These are phyloP conservation scores for Megalopta genalis DNA, from an alignment of 1,140 invertebrate genomes.

Conservation along the genomic window DNA sequence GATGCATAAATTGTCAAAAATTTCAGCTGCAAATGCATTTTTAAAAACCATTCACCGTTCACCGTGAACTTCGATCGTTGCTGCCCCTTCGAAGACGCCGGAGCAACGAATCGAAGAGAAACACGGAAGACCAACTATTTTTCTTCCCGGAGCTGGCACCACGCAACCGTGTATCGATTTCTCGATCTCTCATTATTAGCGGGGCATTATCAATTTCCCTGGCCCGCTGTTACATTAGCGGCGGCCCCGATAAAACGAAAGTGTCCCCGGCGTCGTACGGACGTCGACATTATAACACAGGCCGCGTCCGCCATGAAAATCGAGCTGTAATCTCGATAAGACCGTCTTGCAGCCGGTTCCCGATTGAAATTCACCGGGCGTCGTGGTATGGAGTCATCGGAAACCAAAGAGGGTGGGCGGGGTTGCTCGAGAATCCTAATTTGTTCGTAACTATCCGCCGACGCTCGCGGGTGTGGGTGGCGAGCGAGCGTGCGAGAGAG, in stretches of 20 bases:
- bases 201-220: neutral
- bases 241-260: neutral
- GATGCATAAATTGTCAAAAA: too few relatives aligned
- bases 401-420: constrained; percentile 5
- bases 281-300: neutral
- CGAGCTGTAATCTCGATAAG: constrained; percentile 27
- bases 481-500: too few relatives aligned
- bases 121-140: too few relatives aligned
- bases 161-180: neutral
- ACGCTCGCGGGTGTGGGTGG: neutral
- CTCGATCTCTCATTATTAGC: neutral
- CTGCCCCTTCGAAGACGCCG: too few relatives aligned
- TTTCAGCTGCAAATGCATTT: too few relatives aligned
- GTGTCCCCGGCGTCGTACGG: neutral
- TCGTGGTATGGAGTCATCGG: constrained; percentile 23
- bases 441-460: constrained; percentile 43
- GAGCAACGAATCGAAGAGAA: too few relatives aligned
- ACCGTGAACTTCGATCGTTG: too few relatives aligned
- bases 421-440: constrained; percentile 46
- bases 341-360: neutral
- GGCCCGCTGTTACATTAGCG: neutral
- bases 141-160: too few relatives aligned
- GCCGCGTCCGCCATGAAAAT: constrained; percentile 27
- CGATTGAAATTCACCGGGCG: constrained; percentile 32
- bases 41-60: too few relatives aligned